Evolutionary conservation across 2,888 invertebrate genomes (phyloP).

Genomic region (Andricus quercusramuli): DNA sequence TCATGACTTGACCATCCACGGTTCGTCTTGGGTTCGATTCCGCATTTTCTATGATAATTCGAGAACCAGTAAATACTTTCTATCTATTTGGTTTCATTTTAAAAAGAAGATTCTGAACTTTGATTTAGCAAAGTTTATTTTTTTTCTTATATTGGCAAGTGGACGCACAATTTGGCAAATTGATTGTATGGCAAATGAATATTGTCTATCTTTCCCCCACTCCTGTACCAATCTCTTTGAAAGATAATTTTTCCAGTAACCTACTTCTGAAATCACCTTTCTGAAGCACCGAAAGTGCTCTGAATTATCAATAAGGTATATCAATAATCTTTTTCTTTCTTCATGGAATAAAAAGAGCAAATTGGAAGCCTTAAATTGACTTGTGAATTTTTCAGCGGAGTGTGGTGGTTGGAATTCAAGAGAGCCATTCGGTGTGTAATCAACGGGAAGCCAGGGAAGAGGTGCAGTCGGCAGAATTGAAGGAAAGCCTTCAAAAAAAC

Average conservation of each 20-base stretch:
- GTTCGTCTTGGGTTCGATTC: too few relatives aligned
- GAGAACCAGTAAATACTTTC: too few relatives aligned
- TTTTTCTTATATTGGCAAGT: too few relatives aligned
- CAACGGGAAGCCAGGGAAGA: not conserved
- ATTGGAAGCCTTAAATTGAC: not conserved
- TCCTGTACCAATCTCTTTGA: not conserved
- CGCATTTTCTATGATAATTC: too few relatives aligned
- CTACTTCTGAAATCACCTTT: too few relatives aligned
- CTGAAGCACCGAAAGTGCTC: not conserved
- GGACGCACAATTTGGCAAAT: too few relatives aligned
- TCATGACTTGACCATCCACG: too few relatives aligned
- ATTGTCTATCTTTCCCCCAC: too few relatives aligned
- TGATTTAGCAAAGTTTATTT: too few relatives aligned
- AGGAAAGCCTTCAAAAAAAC: conserved; percentile 4
- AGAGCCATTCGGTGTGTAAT: not conserved
- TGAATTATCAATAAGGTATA: not conserved
- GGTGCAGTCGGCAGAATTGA: not conserved
- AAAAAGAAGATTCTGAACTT: too few relatives aligned
- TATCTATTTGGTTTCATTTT: too few relatives aligned
- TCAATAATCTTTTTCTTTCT: not conserved
- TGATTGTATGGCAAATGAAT: too few relatives aligned
- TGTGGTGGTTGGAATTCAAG: conserved; percentile 2
- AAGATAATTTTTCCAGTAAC: not conserved
- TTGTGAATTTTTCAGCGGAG: not conserved
- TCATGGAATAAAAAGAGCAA: not conserved